A percentile compares a stretch with the other conserved stretches of the same genome.
Evolutionary conservation across 2,888 invertebrate genomes (phyloP).

Genomic region (Antheraea assamensis): DNA sequence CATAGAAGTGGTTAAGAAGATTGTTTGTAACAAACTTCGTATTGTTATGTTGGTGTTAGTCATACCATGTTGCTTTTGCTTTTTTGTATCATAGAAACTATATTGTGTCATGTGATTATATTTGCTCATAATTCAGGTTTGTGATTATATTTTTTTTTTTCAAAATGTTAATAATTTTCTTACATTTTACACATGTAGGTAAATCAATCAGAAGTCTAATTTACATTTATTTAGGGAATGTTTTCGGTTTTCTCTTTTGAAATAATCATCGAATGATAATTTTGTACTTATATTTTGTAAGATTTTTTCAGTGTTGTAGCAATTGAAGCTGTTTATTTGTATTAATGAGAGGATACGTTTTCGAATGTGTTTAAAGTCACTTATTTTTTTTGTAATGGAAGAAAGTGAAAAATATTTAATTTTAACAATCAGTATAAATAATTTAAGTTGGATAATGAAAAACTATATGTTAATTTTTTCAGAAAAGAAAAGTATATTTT

Average conservation of each 20-base stretch:
- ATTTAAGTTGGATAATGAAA: background rate
- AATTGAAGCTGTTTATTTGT: background rate
- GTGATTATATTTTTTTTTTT: constrained; percentile 35
- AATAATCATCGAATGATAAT: background rate
- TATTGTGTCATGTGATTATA: constrained; percentile 16
- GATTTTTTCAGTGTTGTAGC: background rate
- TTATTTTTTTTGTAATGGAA: background rate
- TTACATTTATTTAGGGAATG: constrained; percentile 53
- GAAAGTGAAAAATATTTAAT: background rate
- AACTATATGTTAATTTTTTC: background rate
- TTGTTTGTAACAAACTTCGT: background rate
- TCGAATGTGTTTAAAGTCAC: background rate
- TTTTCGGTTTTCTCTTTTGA: background rate
- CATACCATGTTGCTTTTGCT: background rate
- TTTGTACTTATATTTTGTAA: constrained; percentile 7
- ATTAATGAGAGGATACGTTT: background rate
- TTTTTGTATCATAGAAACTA: background rate
- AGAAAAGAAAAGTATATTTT: background rate
- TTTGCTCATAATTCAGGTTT: constrained; percentile 18
- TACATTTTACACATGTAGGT: constrained; percentile 56
- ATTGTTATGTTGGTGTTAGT: background rate
- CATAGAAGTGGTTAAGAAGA: background rate
- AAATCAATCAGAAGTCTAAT: constrained; percentile 56
- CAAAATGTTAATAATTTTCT: constrained; percentile 39
- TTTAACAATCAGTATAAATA: background rate